Evolutionary conservation across 37 sponge, comb jelly and placozoan species (phyloP).

Genomic region (Dysidea cf. avara): DNA sequence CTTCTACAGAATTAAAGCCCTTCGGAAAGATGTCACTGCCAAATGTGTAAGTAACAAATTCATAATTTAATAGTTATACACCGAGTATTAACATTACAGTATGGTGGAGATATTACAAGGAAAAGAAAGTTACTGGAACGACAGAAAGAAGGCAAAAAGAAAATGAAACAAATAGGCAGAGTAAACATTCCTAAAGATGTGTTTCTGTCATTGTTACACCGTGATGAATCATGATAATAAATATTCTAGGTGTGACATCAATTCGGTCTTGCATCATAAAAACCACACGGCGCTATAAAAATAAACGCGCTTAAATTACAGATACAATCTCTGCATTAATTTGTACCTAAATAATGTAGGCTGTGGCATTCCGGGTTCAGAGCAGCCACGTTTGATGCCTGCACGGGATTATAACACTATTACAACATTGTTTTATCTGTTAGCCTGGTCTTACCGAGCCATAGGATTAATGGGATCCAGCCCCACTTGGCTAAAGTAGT

Average conservation of each 20-base stretch:
- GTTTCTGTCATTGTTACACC: conserved; percentile 62
- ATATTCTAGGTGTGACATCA: too few relatives aligned
- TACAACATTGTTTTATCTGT: too few relatives aligned
- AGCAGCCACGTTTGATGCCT: conserved; percentile 46
- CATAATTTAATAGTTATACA: neutral
- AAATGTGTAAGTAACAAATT: conserved; percentile 74
- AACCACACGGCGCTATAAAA: too few relatives aligned
- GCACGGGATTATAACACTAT: neutral
- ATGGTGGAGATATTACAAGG: conserved; percentile 94
- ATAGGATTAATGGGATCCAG: conserved; percentile 66
- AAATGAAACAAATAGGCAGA: conserved; percentile 59
- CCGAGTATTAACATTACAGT: conserved; percentile 32
- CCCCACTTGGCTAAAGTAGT: conserved; percentile 46
- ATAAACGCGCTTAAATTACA: too few relatives aligned
- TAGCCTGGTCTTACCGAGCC: conserved; percentile 62
- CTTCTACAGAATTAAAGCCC: conserved; percentile 61
- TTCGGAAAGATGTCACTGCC: conserved; percentile 86
- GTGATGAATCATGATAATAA: neutral
- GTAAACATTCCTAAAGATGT: conserved; percentile 82
- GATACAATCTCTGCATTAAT: too few relatives aligned
- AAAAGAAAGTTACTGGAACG: conserved; percentile 79
- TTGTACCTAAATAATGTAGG: conserved; percentile 51
- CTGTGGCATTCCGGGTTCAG: conserved; percentile 49
- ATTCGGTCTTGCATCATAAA: too few relatives aligned
- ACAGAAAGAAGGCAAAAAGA: conserved; percentile 87